Evolutionary conservation across 2,888 invertebrate genomes (phyloP), one percentile per base, ranked within the genome.

Genomic region (Tholera decimalis): DNA sequence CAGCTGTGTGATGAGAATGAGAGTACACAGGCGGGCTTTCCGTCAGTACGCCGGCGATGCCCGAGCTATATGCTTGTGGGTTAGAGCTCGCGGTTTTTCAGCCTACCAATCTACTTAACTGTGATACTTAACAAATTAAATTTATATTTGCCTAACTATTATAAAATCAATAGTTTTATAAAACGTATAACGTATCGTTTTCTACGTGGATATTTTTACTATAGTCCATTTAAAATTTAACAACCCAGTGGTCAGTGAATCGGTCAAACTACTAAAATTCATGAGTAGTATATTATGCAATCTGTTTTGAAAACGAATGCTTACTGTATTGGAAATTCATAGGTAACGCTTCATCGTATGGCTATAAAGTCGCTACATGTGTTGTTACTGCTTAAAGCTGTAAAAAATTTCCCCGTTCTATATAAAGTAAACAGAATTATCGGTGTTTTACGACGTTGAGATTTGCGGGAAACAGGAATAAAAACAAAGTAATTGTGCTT

Each of bases 11-110:
- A 76, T 56, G 62, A 7, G 57, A n/a, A 49, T 46, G 22, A 57
- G 30, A 51, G 46, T 39, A 33, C 33, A 47, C 39, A 55, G 35
- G 35, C 35, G 35, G 64, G 47, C 77, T 57, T 61, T 56, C 28
- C 35, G 51, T 72, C 80, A 87, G 88, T 88, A 73, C 75, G 79
- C 71, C 84, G 86, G 85, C 84, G 80, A 80, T 84, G 85, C 81
- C 82, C 85, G 86, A 75, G 78, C 73, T 63, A 39, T 56, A 55
- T 68, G 83, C 82, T 54, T 55, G 84, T 49, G 57, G 58, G 33
- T 15, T 44, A 33, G 50, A 47, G 59, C 53, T 54, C 67, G 59
- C 58, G 73, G 65, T 62, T 65, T 63, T 68, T 39, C 39, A 53
- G 74, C 46, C 64, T 49, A 70, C 61, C 54, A 69, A 66, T 77